Base-by-base conservation (phyloP, 2,113 vertebrate species). In the Lichenostomus cassidix region DNA sequence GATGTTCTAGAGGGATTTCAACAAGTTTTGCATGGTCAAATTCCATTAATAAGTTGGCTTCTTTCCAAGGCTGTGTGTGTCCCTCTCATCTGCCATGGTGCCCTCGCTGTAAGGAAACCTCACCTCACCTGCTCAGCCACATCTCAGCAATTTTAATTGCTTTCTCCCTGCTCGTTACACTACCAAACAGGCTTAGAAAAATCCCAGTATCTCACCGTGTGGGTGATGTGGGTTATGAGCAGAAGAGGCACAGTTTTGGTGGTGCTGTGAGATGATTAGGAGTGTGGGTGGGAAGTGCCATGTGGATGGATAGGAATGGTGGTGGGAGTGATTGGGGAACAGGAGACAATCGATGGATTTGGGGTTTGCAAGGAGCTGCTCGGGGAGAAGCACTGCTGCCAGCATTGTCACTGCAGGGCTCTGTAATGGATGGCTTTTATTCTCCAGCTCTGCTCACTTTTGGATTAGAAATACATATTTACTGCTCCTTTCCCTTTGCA, bases 21-120 rank as follows among this genome's bases (percentile, higher is more conserved):
- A 95, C 86, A 97, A 97, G 96, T 97, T 97, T 97, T 98, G 92
- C 95, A 96, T 96, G 94, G 97, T 97, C 96, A 97, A 96, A 97
- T 96, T 96, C 95, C 92, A 97, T 97, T 97, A 98, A 96, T 93
- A 97, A 95, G 25, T 46, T 97, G 97, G 97, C 94, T 84, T 92
- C 63, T 64, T 89, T 96, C 95, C 97, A 97, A 95, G 64, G 83
- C 95, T 94, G 73, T 79, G 77, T 89, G 86, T 95, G 83, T 93
- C 92, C 85, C 87, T 97, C 95, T 97, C 95, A 95, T 97, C 94
- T 96, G 92, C 94, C 89, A 87, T 0, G 19, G 82, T 85, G 91
- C 92, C 95, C 93, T 95, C 73, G 50, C 83, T 93, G 94, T 78
- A 95, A 96, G 95, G 88, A 95, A 97, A 71, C n/a, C 78, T 97